Conservation (phyloP, 2,888 invertebrate genomes). For the Agrochola lota region DNA sequence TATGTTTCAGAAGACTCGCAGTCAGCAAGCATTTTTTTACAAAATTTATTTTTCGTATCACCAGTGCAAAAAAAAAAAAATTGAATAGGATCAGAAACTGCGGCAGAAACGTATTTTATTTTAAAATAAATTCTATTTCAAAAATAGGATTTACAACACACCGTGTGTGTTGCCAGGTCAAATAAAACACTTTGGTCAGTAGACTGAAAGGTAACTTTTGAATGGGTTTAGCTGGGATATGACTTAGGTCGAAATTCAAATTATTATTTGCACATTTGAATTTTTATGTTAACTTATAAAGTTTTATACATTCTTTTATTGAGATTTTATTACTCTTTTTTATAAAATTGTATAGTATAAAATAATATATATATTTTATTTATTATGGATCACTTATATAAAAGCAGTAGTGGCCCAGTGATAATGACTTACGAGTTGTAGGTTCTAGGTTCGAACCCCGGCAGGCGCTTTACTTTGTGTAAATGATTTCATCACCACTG, state of each 20-base stretch:
- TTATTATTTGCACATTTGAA: conserved; percentile 2
- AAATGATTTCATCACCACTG: no score
- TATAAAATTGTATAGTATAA: no score
- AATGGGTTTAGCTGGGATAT: conserved; percentile 1
- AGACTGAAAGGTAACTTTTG: conserved; percentile 31
- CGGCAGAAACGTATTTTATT: conserved; percentile 25
- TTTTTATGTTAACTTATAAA: not conserved
- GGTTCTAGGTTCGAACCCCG: no score
- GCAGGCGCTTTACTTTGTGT: no score
- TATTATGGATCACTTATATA: no score
- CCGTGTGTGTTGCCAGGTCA: conserved; percentile 16
- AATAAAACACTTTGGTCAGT: conserved; percentile 38
- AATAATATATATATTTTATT: no score
- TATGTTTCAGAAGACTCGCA: not conserved
- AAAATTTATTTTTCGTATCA: not conserved
- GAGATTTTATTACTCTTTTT: no score
- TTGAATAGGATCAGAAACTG: conserved; percentile 30
- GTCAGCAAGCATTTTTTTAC: not conserved
- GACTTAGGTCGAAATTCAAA: not conserved
- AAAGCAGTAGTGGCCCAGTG: no score
- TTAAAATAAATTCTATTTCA: conserved; percentile 30
- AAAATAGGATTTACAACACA: conserved; percentile 25
- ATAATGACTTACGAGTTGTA: no score
- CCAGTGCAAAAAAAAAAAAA: conserved; percentile 23
- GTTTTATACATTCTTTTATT: not conserved